Evolutionary conservation across 2,888 invertebrate genomes (phyloP), one percentile per base, ranked within the genome.

Genomic region (Trichopria drosophilae): DNA sequence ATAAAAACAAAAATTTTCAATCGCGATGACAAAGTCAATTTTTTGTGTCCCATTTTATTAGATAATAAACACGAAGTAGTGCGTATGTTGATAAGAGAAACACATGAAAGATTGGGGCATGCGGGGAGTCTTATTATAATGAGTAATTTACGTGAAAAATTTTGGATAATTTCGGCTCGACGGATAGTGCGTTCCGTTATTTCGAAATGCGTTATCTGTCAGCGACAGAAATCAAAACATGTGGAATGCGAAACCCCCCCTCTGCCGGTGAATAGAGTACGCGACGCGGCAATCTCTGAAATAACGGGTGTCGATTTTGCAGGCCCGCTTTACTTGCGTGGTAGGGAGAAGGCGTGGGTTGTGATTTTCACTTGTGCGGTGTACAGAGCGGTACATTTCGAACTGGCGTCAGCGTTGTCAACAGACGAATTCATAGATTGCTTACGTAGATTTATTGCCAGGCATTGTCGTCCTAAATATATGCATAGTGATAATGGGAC

Each of bases 31-130:
- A 10, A 29, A 23, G 19, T 37, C 19, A 15, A 28, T 3, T 41
- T 41, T 41, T 29, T 41, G 10, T 41, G 29, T 10, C 41, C 41
- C 20, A 41, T 26, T 6, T 12, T 41, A 12, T 29, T 41, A 41
- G 41, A 41, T 19, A 16, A 29, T 5, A 41, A 28, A n/a, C 19
- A 41, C 19, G 19, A 41, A 6, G 19, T 19, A 18, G 4, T 34
- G n/a, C n/a, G n/a, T 34, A 16, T 20, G 20, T n/a, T 34, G n/a
- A 5, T 6, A 34, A 16, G 23, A 13, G 20, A 36, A n/a, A 29
- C 24, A 16, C 24, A 24, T 23, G 37, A 22, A 3, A 10, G 23
- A 5, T 13, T 23, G 4, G 23, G 24, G 16, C 3, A 37, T 10
- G 23, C 20, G n/a, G 36, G 36, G 3, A 4, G 3, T 2, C 15